phyloP scores from a whole-genome alignment of 2,888 invertebrate species.

The Perizoma affinitatum region DNA sequence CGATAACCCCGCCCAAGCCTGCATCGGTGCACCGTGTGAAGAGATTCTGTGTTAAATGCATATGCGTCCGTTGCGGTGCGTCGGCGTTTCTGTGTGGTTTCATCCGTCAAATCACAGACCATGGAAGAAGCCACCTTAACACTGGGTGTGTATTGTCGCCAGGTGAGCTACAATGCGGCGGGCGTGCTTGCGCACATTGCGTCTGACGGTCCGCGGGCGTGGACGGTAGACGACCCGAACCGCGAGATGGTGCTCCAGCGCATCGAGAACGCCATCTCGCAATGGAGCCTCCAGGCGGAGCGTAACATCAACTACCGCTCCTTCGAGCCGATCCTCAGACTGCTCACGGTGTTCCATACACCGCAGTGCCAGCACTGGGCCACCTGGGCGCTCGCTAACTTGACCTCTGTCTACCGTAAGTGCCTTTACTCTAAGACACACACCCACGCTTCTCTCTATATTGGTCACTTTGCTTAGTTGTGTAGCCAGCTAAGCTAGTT shows the following conservation, averaged over 20 bases:
- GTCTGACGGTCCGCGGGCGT: conserved; percentile 93
- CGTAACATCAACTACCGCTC: conserved; percentile 97
- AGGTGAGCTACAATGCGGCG: conserved; percentile 97
- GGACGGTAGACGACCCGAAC: conserved; percentile 90
- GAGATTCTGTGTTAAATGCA: no score
- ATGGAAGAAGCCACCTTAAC: no score
- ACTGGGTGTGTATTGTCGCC: background rate
- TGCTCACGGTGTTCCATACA: conserved; percentile 92
- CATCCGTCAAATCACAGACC: no score
- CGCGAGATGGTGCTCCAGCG: conserved; percentile 88
- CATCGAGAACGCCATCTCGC: conserved; percentile 92
- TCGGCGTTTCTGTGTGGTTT: no score
- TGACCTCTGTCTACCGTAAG: conserved; percentile 96
- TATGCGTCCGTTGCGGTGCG: no score
- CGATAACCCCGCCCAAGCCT: no score
- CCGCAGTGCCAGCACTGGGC: conserved; percentile 98
- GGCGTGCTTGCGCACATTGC: conserved; percentile 98
- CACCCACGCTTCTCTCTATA: no score
- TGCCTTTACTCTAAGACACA: conserved; percentile 46
- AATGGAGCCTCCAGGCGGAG: conserved; percentile 94
- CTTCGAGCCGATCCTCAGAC: conserved; percentile 95
- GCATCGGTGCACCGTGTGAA: no score
- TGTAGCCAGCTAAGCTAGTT: conserved; percentile 82
- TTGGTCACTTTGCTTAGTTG: background rate
- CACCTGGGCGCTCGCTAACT: conserved; percentile 98